These are phyloP conservation scores for Dicentrarchus labrax DNA, from an alignment of 2,113 vertebrate species.

Conservation along the genomic window DNA sequence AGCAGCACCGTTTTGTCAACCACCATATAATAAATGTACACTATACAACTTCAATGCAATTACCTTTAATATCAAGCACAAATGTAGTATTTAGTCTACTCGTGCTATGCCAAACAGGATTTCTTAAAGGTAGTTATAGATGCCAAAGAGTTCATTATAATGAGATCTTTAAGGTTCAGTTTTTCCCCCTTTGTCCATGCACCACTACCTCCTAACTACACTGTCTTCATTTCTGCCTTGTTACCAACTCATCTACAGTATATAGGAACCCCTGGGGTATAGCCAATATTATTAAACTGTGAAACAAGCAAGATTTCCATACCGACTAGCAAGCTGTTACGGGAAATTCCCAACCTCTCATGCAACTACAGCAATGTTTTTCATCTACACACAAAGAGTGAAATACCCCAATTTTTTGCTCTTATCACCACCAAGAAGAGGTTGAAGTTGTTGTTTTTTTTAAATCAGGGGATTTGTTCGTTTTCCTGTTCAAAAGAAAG, in stretches of 20 bases:
- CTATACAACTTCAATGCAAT: background rate
- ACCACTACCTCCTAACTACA: slow-evolving; percentile 31
- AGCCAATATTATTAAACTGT: slow-evolving; percentile 38
- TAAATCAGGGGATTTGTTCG: slow-evolving; percentile 36
- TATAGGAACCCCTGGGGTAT: slow-evolving; percentile 34
- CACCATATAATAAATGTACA: background rate
- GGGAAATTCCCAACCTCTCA: slow-evolving; percentile 34
- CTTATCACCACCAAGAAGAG: slow-evolving; percentile 21
- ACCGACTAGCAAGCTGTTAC: slow-evolving; percentile 5
- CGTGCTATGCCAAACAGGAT: background rate
- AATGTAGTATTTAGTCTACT: background rate
- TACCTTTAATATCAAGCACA: background rate
- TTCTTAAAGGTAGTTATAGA: slow-evolving; percentile 14
- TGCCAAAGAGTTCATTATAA: slow-evolving; percentile 30
- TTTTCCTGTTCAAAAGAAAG: slow-evolving; percentile 32
- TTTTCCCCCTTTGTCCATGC: slow-evolving; percentile 31
- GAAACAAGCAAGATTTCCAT: slow-evolving; percentile 36
- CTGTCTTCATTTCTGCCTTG: slow-evolving; percentile 37
- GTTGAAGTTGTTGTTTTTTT: background rate
- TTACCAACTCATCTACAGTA: slow-evolving; percentile 40
- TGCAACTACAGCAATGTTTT: slow-evolving; percentile 11
- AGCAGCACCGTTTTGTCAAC: background rate
- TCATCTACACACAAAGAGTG: background rate
- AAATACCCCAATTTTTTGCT: slow-evolving; percentile 22
- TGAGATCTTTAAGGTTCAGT: slow-evolving; percentile 39